Conservation (phyloP, 2,888 invertebrate species). For the Deilephila porcellus region DNA sequence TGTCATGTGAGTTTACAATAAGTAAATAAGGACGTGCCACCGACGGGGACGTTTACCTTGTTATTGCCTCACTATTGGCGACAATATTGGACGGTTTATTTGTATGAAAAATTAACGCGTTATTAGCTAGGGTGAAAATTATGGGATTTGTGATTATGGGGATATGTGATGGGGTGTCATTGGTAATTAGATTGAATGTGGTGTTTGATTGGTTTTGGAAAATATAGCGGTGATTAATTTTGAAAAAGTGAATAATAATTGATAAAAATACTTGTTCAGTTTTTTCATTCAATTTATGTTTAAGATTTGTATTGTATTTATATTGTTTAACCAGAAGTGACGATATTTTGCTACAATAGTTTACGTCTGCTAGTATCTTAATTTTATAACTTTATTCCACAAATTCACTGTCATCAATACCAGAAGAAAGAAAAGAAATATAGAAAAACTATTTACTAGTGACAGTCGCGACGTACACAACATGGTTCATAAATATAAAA, state of each 20-base stretch:
- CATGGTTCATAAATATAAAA: too few species aligned
- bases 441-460: too few species aligned
- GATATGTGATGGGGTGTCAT: background rate
- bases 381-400: too few species aligned
- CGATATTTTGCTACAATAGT: too few species aligned
- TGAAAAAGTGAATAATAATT: background rate
- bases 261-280: too few species aligned
- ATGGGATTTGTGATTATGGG: slow-evolving; percentile 36
- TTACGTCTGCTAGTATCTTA: too few species aligned
- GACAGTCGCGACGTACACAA: too few species aligned
- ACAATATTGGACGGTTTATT: slow-evolving; percentile 71
- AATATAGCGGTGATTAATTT: background rate
- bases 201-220: background rate
- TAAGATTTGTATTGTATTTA: too few species aligned
- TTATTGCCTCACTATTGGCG: slow-evolving; percentile 77
- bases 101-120: slow-evolving; percentile 71
- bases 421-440: too few species aligned
- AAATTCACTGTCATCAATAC: too few species aligned
- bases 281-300: too few species aligned
- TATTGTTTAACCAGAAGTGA: too few species aligned
- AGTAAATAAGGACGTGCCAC: slow-evolving; percentile 79
- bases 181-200: background rate
- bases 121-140: slow-evolving; percentile 44
- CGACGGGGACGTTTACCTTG: slow-evolving; percentile 69
- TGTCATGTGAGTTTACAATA: slow-evolving; percentile 85